Evolutionary conservation across 2,888 invertebrate species (phyloP), one percentile per base, ranked within the genome.

Genomic region (Flexamia atlantica): DNA sequence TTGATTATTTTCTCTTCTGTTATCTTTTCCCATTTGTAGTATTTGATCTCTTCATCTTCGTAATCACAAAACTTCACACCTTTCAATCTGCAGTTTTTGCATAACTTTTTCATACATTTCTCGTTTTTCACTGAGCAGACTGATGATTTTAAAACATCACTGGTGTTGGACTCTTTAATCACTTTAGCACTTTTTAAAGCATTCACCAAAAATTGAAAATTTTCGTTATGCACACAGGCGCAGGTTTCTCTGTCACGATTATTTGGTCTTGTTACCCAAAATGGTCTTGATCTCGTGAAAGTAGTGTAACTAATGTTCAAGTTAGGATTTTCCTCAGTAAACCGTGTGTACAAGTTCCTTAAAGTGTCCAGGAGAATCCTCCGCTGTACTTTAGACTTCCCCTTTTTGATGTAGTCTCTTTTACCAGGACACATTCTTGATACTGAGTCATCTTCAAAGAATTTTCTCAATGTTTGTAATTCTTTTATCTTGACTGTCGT

Each of bases 371-470:
- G 23, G 7, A 64, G 30, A 64, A 64, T 64, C n/a, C n/a, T n/a
- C 64, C 64, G n/a, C 30, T 64, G 64, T 2, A 28, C 23, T 64
- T 64, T 64, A 4, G 9, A 9, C 30, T 64, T 64, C 23, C 64
- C 64, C 14, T 64, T 64, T 4, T 25, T 14, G 23, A 64, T 25
- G 14, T 23, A 64, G 64, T 64, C 64, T 7, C 20, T 2, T 64
- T 64, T 64, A 4, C 64, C 64, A 28, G 64, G 64, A 28, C 64
- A 64, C 64, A 64, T 64, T 25, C 23, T 64, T 4, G 64, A 64
- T 3, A 64, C 64, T 23, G 30, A 64, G 25, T 64, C 64, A 64
- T 64, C 64, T 64, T 64, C n/a, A 64, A 64, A 64, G 23, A 64
- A 64, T 7, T 28, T 23, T 28, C 14, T 64, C 9, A 36, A 9